Evolutionary conservation across 2,113 vertebrate genomes (phyloP).

Genomic region (Istiophorus platypterus): DNA sequence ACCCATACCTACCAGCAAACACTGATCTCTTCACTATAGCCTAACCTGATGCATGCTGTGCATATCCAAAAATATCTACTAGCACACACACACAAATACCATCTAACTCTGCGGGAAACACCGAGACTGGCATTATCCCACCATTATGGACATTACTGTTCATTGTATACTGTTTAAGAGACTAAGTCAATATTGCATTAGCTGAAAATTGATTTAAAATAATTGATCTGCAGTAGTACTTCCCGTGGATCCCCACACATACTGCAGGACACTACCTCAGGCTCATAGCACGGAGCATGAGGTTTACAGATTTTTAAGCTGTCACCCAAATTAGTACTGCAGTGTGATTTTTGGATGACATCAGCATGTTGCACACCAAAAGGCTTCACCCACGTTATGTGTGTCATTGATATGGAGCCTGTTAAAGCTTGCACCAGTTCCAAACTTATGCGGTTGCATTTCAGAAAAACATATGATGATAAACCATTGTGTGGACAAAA

Average conservation of each 20-base stretch:
- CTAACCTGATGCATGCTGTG: too few relatives aligned
- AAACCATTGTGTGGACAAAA: too few relatives aligned
- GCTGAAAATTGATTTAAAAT: neutral
- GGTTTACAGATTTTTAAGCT: slow-evolving; percentile 2
- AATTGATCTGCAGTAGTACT: neutral
- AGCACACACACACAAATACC: too few relatives aligned
- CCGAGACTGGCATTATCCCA: too few relatives aligned
- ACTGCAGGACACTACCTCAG: neutral
- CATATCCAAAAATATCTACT: too few relatives aligned
- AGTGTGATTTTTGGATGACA: slow-evolving; percentile 11
- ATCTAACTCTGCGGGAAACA: too few relatives aligned
- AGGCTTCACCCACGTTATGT: neutral
- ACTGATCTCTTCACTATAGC: too few relatives aligned
- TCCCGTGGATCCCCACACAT: neutral
- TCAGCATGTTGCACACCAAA: neutral
- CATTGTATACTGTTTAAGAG: neutral
- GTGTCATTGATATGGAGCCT: neutral
- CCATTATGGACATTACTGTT: neutral
- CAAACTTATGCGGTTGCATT: neutral
- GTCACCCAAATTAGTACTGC: slow-evolving; percentile 7
- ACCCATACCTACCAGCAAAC: too few relatives aligned
- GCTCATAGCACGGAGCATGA: neutral
- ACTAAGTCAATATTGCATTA: slow-evolving; percentile 20
- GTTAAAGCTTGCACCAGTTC: neutral
- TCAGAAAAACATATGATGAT: neutral